phyloP scores from a whole-genome alignment of 2,113 vertebrate species.

The Gnathonemus echidnorhynchus region DNA sequence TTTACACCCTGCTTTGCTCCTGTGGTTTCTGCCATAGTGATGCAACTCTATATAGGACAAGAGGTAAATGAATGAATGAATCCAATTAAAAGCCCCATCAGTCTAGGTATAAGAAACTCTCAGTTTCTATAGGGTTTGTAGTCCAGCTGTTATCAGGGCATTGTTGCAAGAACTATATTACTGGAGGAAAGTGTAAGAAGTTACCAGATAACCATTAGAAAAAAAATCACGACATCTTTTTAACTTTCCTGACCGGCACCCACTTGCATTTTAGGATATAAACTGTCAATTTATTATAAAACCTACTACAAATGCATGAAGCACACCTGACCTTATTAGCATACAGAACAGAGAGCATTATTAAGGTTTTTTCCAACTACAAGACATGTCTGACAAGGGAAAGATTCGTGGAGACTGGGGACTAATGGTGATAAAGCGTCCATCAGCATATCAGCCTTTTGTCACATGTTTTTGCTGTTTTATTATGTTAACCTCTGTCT shows the following conservation, averaged over 20 bases:
- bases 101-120: no score
- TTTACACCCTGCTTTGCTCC: no score
- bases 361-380: background rate
- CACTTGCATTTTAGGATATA: background rate
- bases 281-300: background rate
- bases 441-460: conserved; percentile 88
- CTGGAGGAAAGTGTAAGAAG: no score
- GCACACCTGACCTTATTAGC: background rate
- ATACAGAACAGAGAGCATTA: background rate
- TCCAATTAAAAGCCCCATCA: no score
- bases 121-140: no score
- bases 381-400: background rate
- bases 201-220: no score
- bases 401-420: conserved; percentile 55
- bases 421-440: conserved; percentile 88
- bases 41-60: no score
- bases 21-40: no score
- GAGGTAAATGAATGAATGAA: no score
- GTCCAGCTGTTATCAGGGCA: no score
- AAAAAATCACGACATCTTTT: background rate
- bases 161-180: no score
- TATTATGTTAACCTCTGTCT: conserved; percentile 95
- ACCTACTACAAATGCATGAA: background rate
- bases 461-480: conserved; percentile 81
- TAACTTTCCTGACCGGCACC: background rate